Evolutionary conservation across 2,888 invertebrate species (phyloP).

Genomic region (Agonopterix heracliana): DNA sequence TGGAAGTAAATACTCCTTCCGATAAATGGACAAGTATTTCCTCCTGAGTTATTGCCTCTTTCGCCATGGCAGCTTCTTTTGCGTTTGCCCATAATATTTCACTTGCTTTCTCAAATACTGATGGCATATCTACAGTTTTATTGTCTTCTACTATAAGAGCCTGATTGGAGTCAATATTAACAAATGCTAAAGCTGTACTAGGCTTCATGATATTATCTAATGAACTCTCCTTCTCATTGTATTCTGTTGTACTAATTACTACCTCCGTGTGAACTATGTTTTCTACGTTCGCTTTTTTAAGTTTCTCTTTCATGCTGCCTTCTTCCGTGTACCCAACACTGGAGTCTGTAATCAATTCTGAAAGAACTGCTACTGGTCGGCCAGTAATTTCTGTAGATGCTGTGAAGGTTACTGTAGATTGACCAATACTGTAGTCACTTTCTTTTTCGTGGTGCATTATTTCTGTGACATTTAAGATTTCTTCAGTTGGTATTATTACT

Average conservation of each 20-base stretch:
- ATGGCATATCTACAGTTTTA: slow-evolving; percentile 58
- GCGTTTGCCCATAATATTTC: slow-evolving; percentile 43
- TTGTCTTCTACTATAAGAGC: slow-evolving; percentile 73
- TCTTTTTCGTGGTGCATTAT: slow-evolving; percentile 57
- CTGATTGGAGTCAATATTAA: slow-evolving; percentile 49
- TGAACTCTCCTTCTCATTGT: slow-evolving; percentile 74
- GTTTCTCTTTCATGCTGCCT: slow-evolving; percentile 26
- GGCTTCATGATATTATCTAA: slow-evolving; percentile 25
- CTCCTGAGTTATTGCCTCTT: slow-evolving; percentile 75
- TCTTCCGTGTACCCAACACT: slow-evolving; percentile 40
- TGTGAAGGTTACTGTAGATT: slow-evolving; percentile 30
- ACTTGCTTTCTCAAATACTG: slow-evolving; percentile 33
- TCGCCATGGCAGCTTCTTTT: slow-evolving; percentile 54
- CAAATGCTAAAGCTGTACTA: slow-evolving; percentile 27
- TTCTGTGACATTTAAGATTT: slow-evolving; percentile 48
- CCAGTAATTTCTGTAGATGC: slow-evolving; percentile 62
- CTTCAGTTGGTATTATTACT: slow-evolving; percentile 37
- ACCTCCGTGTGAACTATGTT: slow-evolving; percentile 74
- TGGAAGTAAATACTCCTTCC: slow-evolving; percentile 44
- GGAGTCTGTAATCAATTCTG: slow-evolving; percentile 62
- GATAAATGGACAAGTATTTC: slow-evolving; percentile 71
- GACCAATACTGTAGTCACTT: slow-evolving; percentile 26
- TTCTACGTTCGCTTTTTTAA: slow-evolving; percentile 64
- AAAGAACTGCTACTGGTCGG: slow-evolving; percentile 68
- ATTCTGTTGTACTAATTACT: slow-evolving; percentile 66